Evolutionary conservation across 2,888 invertebrate species (phyloP), one percentile per base, ranked within the genome.

Genomic region (Hemicrepidius hirtus): DNA sequence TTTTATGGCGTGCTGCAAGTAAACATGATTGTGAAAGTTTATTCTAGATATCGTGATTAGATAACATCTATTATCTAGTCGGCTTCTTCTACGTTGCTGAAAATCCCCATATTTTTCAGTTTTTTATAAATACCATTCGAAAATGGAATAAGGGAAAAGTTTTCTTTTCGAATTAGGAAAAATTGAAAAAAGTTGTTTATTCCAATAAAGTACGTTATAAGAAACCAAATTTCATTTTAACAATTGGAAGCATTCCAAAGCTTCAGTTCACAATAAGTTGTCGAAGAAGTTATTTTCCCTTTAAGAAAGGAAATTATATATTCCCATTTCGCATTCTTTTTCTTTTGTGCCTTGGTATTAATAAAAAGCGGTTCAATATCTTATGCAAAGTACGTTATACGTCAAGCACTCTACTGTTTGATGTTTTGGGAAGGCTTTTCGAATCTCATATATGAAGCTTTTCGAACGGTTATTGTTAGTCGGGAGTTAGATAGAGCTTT

Each of bases 301-400:
- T 13, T 20, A 49, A 49, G 12, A 53, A 28, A 53, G n/a, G 53
- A 57, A 57, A 57, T 57, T 57, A 37, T 37, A 37, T 16, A 18
- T 37, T 35, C 20, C 16, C 18, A 32, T 57, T 57, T 37, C 12
- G 4, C 57, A 37, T 57, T 37, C 37, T 57, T 37, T 2, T 50
- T 20, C 20, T 20, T 28, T 57, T 20, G 57, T 37, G 37, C 55
- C 12, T n/a, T 6, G 18, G 16, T 37, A 57, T 57, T 57, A 57
- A 57, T 37, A 57, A 57, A 18, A 37, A 28, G 57, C 18, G 37
- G 37, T 32, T 57, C 57, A 57, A 57, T 57, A 57, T 57, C 37
- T 37, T 37, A 57, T 37, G 57, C 18, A 18, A 57, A 57, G 57
- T 57, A 37, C 20, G 37, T 57, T 28, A 20, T 35, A 57, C 16